Conservation (phyloP, 2,797 vertebrate species). For the Saxicola maurus region DNA sequence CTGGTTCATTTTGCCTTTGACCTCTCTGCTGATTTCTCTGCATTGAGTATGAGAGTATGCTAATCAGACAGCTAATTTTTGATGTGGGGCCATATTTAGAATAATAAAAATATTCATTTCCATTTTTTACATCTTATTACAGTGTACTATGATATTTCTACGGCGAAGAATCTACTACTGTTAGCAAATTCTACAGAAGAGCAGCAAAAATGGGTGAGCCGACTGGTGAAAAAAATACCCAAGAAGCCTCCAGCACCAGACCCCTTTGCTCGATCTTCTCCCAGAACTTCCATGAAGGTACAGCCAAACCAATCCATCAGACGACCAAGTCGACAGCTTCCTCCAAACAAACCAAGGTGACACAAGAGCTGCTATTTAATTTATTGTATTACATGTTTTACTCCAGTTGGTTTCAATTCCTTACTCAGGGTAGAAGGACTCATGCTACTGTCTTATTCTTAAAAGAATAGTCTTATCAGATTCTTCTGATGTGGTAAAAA, state of each 20-base stretch:
- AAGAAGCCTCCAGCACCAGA: constrained; percentile 93
- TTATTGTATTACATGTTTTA: background rate
- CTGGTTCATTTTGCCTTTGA: background rate
- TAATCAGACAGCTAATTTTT: background rate
- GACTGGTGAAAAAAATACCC: constrained; percentile 95
- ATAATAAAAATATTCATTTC: background rate
- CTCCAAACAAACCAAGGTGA: constrained; percentile 95
- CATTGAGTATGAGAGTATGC: background rate
- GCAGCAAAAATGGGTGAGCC: constrained; percentile 97
- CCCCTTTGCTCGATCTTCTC: constrained; percentile 91
- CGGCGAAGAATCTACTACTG: constrained; percentile 95
- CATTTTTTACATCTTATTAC: constrained; percentile 34
- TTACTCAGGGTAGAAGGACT: background rate
- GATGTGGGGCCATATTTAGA: background rate
- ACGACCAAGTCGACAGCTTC: constrained; percentile 93
- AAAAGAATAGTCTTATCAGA: background rate
- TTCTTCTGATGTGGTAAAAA: background rate
- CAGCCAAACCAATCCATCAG: constrained; percentile 92
- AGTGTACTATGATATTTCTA: constrained; percentile 97
- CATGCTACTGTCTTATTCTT: background rate
- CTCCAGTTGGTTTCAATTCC: background rate
- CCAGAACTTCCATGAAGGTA: constrained; percentile 92
- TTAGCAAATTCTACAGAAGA: constrained; percentile 92
- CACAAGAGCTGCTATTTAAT: background rate
- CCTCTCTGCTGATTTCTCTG: background rate